These are phyloP conservation scores for Sakesphorus luctuosus DNA, from an alignment of 2,113 vertebrate genomes.

Conservation along the genomic window DNA sequence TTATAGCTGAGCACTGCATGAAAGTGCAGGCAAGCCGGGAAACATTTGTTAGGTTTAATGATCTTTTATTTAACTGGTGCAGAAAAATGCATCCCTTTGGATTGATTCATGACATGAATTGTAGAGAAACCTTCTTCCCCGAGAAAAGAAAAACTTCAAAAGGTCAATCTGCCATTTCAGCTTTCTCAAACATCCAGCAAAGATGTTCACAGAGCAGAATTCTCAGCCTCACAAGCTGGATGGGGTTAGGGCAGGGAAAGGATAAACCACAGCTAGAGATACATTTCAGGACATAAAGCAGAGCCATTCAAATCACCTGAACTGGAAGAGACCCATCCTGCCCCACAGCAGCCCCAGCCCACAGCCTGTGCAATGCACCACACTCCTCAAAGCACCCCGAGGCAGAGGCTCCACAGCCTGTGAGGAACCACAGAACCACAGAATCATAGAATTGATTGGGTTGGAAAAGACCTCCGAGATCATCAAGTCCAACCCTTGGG, in stretches of 20 bases:
- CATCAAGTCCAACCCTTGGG: too few species aligned
- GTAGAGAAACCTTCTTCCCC: slow-evolving; percentile 22
- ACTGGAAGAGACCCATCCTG: neutral
- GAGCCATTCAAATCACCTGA: neutral
- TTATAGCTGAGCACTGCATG: neutral
- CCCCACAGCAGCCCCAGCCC: neutral
- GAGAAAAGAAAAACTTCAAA: slow-evolving; percentile 14
- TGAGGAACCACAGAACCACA: too few species aligned
- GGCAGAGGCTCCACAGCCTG: neutral
- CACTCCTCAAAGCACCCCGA: neutral
- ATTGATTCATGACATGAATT: slow-evolving; percentile 45
- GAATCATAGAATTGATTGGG: too few species aligned
- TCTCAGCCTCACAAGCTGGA: neutral
- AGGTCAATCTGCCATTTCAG: slow-evolving; percentile 39
- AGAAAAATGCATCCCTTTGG: slow-evolving; percentile 26
- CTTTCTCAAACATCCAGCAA: neutral
- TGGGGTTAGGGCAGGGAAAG: neutral
- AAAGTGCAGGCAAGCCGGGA: slow-evolving; percentile 40
- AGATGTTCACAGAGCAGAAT: neutral
- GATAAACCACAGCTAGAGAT: neutral
- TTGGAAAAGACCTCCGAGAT: too few species aligned
- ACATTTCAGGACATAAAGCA: neutral
- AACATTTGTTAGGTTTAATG: slow-evolving; percentile 49
- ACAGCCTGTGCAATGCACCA: neutral
- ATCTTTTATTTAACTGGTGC: slow-evolving; percentile 34